Conservation (phyloP, 2,797 vertebrate species). For the Loris lydekkerianus region DNA sequence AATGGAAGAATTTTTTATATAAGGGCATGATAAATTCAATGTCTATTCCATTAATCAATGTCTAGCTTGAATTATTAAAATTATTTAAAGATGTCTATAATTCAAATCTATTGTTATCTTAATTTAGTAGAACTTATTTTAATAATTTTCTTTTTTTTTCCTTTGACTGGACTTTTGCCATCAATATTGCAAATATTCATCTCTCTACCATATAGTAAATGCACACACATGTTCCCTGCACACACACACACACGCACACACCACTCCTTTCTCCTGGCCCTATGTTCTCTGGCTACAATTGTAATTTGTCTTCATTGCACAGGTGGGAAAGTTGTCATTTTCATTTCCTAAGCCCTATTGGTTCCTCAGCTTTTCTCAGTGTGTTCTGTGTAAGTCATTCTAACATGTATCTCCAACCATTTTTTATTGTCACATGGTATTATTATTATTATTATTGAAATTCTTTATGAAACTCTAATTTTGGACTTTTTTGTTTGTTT, state of each 20-base stretch:
- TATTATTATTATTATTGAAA: neutral
- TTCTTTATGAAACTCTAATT: neutral
- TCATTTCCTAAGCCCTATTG: neutral
- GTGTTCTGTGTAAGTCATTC: neutral
- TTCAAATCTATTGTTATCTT: neutral
- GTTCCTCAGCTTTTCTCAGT: neutral
- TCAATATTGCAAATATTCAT: neutral
- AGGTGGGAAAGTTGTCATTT: neutral
- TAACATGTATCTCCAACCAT: neutral
- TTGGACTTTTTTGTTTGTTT: too few relatives aligned
- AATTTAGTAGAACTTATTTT: neutral
- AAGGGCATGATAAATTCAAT: neutral
- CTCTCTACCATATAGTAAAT: neutral
- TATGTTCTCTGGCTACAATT: neutral
- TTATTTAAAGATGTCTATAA: neutral
- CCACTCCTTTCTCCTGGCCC: neutral
- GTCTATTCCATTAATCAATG: neutral
- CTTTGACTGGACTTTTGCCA: neutral
- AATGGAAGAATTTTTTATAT: neutral
- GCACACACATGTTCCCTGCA: too few relatives aligned
- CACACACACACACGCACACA: neutral
- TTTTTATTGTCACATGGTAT: neutral
- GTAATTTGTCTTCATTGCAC: neutral
- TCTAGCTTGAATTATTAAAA: neutral
- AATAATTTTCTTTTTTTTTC: neutral